These are phyloP conservation scores for Etheostoma nigrum DNA, from an alignment of 2,797 vertebrate species.

Conservation along the genomic window DNA sequence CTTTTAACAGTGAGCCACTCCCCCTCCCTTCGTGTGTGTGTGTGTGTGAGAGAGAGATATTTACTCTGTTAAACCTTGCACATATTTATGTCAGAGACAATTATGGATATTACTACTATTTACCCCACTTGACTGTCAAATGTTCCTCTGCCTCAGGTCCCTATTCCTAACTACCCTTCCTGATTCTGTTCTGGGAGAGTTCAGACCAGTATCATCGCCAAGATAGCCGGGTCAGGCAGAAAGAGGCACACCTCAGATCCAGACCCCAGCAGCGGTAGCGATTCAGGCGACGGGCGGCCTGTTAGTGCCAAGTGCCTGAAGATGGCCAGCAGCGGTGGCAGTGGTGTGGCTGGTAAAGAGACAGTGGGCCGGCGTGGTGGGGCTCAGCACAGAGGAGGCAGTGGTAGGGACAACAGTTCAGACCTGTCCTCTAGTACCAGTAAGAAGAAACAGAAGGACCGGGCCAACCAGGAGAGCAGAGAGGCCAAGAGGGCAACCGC, in stretches of 20 bases:
- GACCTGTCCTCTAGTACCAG: constrained; percentile 86
- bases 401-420: constrained; percentile 86
- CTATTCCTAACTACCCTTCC: constrained; percentile 76
- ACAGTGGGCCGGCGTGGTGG: constrained; percentile 64
- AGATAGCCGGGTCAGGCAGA: constrained; percentile 99
- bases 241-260: constrained; percentile 98
- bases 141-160: constrained; percentile 35
- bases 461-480: constrained; percentile 95
- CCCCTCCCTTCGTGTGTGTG: background rate
- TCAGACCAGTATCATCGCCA: constrained; percentile 95
- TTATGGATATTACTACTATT: background rate
- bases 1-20: background rate
- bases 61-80: background rate
- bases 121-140: background rate
- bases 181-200: constrained; percentile 91
- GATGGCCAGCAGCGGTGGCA: constrained; percentile 90
- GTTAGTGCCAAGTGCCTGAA: constrained; percentile 96
- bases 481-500: constrained; percentile 88
- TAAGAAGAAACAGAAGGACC: constrained; percentile 98
- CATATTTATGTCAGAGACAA: background rate
- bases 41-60: background rate
- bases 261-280: constrained; percentile 92
- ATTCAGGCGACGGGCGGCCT: constrained; percentile 91
- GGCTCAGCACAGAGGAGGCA: constrained; percentile 76
- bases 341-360: constrained; percentile 72